Conservation (phyloP, 2,888 invertebrate genomes). For the Drosophila pseudotakahashii region DNA sequence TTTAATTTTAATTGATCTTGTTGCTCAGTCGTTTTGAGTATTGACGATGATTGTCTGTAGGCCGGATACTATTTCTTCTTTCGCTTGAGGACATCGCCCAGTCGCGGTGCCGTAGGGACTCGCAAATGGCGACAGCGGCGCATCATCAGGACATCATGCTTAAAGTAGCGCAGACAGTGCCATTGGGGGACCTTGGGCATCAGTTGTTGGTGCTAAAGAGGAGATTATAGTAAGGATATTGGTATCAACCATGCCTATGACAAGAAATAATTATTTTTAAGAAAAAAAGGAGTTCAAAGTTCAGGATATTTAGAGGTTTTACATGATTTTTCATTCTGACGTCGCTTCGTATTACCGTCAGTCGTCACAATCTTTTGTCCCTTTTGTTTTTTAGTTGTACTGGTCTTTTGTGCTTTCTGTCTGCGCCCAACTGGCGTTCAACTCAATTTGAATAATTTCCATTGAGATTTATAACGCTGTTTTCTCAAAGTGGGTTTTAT, state of each 20-base stretch:
- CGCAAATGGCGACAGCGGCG: constrained; percentile 91
- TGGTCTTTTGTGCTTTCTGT: constrained; percentile 28
- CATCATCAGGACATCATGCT: constrained; percentile 88
- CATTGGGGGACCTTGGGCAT: constrained; percentile 93
- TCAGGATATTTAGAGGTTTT: neutral
- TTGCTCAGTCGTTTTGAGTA: constrained; percentile 69
- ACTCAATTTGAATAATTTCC: constrained; percentile 72
- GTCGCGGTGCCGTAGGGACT: constrained; percentile 79
- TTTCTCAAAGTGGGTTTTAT: constrained; percentile 58
- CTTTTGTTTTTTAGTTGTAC: constrained; percentile 15
- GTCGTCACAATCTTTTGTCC: constrained; percentile 12
- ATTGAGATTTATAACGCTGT: constrained; percentile 63
- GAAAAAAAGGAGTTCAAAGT: constrained; percentile 1
- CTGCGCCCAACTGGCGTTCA: constrained; percentile 33
- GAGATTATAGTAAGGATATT: neutral
- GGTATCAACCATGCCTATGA: neutral
- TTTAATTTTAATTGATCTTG: constrained; percentile 56
- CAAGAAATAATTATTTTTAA: neutral
- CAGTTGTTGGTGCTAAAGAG: constrained; percentile 86
- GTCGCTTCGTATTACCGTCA: neutral
- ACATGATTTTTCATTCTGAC: constrained; percentile 8
- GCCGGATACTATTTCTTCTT: constrained; percentile 64
- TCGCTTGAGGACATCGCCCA: constrained; percentile 75
- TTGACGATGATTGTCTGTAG: constrained; percentile 38
- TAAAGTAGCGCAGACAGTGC: constrained; percentile 93